Conservation (phyloP, 2,797 vertebrate species). For the Coregonus suidteri region DNA sequence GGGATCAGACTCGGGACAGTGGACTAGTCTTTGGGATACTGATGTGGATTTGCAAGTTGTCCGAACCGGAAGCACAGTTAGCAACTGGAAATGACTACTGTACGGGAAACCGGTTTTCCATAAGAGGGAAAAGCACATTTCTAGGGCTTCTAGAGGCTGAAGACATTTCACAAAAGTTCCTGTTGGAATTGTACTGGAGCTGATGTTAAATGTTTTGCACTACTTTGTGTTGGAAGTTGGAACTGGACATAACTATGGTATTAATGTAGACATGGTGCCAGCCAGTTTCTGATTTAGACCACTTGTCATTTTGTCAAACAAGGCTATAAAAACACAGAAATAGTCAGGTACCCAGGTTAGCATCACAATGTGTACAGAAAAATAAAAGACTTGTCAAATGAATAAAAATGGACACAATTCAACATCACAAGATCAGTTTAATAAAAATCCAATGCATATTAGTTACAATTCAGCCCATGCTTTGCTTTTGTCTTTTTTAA, state of each 20-base stretch:
- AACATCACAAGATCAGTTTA: conserved; percentile 73
- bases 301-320: background rate
- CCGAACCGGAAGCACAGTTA: background rate
- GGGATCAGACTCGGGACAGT: conserved; percentile 36
- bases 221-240: conserved; percentile 26
- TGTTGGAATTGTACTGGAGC: conserved; percentile 25
- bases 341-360: background rate
- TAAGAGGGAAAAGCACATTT: conserved; percentile 26
- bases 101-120: background rate
- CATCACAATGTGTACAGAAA: conserved; percentile 24
- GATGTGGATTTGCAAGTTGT: background rate
- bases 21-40: conserved; percentile 44
- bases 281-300: background rate
- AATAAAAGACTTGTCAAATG: conserved; percentile 16
- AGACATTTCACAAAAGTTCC: conserved; percentile 10
- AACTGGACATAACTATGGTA: background rate
- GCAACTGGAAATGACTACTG: conserved; percentile 17
- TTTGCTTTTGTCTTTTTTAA: conserved; percentile 48
- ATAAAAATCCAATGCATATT: conserved; percentile 75
- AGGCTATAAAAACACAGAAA: background rate
- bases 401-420: conserved; percentile 42
- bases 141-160: background rate
- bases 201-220: conserved; percentile 10
- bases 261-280: background rate
- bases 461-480: conserved; percentile 66